Evolutionary conservation across 2,113 vertebrate species (phyloP), one percentile per base, ranked within the genome.

Genomic region (Zosterops pallidus): DNA sequence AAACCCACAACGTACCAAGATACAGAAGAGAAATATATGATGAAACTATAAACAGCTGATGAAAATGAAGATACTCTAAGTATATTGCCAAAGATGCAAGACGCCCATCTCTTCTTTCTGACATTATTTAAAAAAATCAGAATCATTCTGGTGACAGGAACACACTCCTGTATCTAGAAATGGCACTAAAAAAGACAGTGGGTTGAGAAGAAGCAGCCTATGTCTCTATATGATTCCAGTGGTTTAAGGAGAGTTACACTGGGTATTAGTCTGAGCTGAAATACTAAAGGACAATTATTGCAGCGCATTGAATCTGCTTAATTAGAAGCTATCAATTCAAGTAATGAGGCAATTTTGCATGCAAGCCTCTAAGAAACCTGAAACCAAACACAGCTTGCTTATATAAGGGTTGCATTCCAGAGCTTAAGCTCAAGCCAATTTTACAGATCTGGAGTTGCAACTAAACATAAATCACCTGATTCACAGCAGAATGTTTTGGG

Each of bases 401-500:
- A 44, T 86, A 10, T 64, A 89, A 89, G 68, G 33, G 39, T 29
- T 97, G 57, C 77, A 92, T 94, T 94, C 91, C 94, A 92, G 72
- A 84, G 69, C n/a, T 60, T 82, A 84, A 1, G 2, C 53, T 89
- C 55, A 92, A 68, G 77, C 91, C 74, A 76, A 11, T 59, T 91
- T 86, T 82, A 68, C 37, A 64, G 84, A 95, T 86, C 77, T 69
- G 44, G 65, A 95, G 49, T 39, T 91, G 49, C 70, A 92, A 72
- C 41, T 68, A 69, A 94, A 86, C 65, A 89, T 72, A 84, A 92
- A 96, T 92, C 92, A 92, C 83, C 78, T 95, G 81, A 89, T 87
- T 68, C 37, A 83, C 31, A 80, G 71, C 65, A 70, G 47, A 84
- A 37, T 28, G 25, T 33, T 92, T 88, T 83, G 64, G 44, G 85